These are phyloP conservation scores for Pammene aurita DNA, from an alignment of 2,888 invertebrate species.

Conservation along the genomic window DNA sequence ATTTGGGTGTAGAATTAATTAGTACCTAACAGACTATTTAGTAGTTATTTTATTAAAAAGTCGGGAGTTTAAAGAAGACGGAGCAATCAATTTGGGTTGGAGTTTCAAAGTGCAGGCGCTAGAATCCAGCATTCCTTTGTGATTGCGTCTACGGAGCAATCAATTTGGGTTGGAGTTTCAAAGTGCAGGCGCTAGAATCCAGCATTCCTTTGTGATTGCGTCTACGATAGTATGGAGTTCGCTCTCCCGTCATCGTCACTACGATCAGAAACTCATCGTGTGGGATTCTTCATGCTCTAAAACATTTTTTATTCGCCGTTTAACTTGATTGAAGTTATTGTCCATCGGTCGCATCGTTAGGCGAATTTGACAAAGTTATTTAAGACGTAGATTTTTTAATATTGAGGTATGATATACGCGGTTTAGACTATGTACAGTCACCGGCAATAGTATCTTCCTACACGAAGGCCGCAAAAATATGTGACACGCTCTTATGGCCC, in stretches of 20 bases:
- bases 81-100: conserved; percentile 67
- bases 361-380: too few relatives aligned
- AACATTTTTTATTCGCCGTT: too few relatives aligned
- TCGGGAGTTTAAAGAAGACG: conserved; percentile 57
- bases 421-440: too few relatives aligned
- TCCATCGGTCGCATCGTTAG: too few relatives aligned
- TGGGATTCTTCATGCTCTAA: too few relatives aligned
- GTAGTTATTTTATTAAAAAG: conserved; percentile 64
- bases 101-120: conserved; percentile 69
- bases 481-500: too few relatives aligned
- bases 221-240: conserved; percentile 52
- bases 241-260: conserved; percentile 48
- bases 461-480: too few relatives aligned
- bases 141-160: conserved; percentile 54
- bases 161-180: conserved; percentile 68
- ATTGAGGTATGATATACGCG: too few relatives aligned
- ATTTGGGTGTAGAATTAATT: conserved; percentile 57
- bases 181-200: conserved; percentile 62
- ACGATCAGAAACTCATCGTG: too few relatives aligned
- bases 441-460: too few relatives aligned
- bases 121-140: conserved; percentile 59
- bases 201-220: conserved; percentile 57
- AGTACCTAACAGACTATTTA: conserved; percentile 63
- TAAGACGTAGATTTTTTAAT: too few relatives aligned
- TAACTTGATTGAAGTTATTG: too few relatives aligned